A percentile compares a stretch with the other conserved stretches of the same genome.
Evolutionary conservation across 2,113 vertebrate species (phyloP).

Genomic region (Peucedramus taeniatus): DNA sequence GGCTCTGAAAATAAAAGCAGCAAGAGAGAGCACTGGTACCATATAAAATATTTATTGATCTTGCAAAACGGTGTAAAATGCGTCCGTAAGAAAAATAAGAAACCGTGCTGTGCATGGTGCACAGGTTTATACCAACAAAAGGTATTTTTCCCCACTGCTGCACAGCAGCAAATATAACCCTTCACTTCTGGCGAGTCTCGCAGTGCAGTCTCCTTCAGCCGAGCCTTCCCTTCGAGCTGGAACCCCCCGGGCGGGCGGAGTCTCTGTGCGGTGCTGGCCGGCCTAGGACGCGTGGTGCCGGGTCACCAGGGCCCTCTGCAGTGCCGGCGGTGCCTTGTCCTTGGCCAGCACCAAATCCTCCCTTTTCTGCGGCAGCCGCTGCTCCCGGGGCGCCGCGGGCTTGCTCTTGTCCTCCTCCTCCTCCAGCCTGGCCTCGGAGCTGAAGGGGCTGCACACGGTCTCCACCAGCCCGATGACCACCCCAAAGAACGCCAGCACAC

Average conservation of each 20-base stretch:
- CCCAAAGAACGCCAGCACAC: slow-evolving; percentile 82
- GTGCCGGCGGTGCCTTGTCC: neutral
- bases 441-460: slow-evolving; percentile 78
- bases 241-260: neutral
- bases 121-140: slow-evolving; percentile 54
- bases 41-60: slow-evolving; percentile 77
- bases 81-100: slow-evolving; percentile 60
- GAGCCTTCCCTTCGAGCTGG: neutral
- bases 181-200: neutral
- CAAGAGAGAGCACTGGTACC: neutral
- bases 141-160: slow-evolving; percentile 63
- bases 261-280: neutral
- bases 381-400: neutral
- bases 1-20: neutral
- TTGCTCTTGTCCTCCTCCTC: neutral
- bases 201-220: neutral
- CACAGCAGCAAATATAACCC: slow-evolving; percentile 73
- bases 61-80: slow-evolving; percentile 63
- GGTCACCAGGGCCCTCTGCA: slow-evolving; percentile 62
- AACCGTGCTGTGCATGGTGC: neutral
- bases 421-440: slow-evolving; percentile 39
- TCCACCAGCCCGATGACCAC: slow-evolving; percentile 82
- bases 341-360: neutral
- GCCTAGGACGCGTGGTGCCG: slow-evolving; percentile 78
- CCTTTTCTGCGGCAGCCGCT: neutral